phyloP scores from a whole-genome alignment of 2,888 invertebrate genomes.

The Apotomis betuletana region DNA sequence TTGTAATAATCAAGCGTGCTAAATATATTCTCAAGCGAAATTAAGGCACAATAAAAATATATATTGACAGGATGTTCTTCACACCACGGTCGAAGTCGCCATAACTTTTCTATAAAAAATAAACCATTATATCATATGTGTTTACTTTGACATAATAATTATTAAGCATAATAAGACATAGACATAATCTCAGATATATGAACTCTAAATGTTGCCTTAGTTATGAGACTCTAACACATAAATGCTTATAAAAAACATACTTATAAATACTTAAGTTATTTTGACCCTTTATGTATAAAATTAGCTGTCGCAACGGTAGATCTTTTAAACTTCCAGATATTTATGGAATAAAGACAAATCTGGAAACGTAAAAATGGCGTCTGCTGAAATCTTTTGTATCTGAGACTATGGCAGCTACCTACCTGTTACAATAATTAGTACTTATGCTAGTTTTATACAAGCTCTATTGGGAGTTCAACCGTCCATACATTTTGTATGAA shows the following conservation, averaged over 20 bases:
- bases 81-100: constrained; percentile 57
- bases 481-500: constrained; percentile 21
- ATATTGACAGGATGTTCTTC: constrained; percentile 47
- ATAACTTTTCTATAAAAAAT: constrained; percentile 59
- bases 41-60: constrained; percentile 49
- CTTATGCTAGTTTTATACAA: constrained; percentile 18
- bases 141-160: constrained; percentile 29
- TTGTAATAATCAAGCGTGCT: constrained; percentile 22
- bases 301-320: too few relatives aligned
- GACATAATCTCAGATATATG: constrained; percentile 34
- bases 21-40: background rate
- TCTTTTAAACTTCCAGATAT: background rate
- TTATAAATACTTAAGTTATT: constrained; percentile 18
- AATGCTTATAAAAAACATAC: constrained; percentile 22
- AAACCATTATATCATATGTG: constrained; percentile 46
- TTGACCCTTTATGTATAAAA: background rate
- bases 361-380: background rate
- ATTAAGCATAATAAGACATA: constrained; percentile 26
- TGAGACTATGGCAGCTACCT: constrained; percentile 37
- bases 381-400: constrained; percentile 11
- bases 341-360: background rate
- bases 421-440: constrained; percentile 34
- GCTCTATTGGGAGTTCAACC: constrained; percentile 1
- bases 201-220: constrained; percentile 6
- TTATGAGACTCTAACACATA: constrained; percentile 27